Conservation (phyloP, 1,140 invertebrate genomes). For the Heliconius congener region DNA sequence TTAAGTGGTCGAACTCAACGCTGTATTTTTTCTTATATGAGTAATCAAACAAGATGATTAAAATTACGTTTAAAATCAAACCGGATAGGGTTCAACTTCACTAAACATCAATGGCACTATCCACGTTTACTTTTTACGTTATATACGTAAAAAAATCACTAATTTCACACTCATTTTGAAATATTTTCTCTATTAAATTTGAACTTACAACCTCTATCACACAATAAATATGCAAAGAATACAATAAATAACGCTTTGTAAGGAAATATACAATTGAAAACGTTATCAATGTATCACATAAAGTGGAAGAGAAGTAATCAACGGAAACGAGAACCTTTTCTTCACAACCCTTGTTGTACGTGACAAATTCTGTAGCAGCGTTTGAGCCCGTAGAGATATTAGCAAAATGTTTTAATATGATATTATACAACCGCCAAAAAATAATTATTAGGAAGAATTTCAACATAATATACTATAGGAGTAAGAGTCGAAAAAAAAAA, state of each 20-base stretch:
- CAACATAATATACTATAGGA: too few relatives aligned
- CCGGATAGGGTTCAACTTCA: too few relatives aligned
- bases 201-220: neutral
- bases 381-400: neutral
- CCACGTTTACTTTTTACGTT: too few relatives aligned
- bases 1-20: too few relatives aligned
- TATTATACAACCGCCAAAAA: too few relatives aligned
- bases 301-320: constrained; percentile 1
- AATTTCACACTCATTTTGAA: neutral
- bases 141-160: too few relatives aligned
- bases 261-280: constrained; percentile 3
- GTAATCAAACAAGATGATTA: too few relatives aligned
- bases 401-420: neutral
- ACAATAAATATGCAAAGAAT: neutral
- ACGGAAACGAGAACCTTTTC: constrained; percentile 1
- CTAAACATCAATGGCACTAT: too few relatives aligned
- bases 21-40: too few relatives aligned
- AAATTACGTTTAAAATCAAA: too few relatives aligned
- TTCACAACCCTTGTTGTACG: neutral
- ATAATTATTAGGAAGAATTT: too few relatives aligned
- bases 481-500: too few relatives aligned
- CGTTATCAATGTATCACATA: constrained; percentile 6
- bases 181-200: neutral
- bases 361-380: neutral
- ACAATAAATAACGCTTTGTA: neutral